Evolutionary conservation across 2,797 vertebrate genomes (phyloP).

Genomic region (Scomberomorus guttatus): DNA sequence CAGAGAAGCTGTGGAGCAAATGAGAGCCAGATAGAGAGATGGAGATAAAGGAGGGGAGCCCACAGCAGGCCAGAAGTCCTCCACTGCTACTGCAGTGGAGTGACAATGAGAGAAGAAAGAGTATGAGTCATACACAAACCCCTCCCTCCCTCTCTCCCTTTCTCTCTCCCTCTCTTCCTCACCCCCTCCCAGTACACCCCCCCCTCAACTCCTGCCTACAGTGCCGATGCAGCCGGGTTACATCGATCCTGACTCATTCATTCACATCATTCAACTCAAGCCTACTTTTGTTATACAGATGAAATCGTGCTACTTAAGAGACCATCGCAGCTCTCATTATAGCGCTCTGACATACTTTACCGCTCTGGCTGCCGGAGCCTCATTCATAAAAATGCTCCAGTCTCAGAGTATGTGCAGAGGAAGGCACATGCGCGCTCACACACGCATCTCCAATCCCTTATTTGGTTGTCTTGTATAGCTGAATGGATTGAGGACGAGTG

Average conservation of each 20-base stretch:
- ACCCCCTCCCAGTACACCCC: not conserved
- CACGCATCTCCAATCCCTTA: conserved; percentile 41
- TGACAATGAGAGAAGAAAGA: conserved; percentile 78
- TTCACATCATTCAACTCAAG: conserved; percentile 69
- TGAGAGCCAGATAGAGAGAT: conserved; percentile 40
- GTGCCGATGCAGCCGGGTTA: conserved; percentile 63
- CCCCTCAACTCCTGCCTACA: conserved; percentile 18
- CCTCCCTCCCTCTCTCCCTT: conserved; percentile 54
- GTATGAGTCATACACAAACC: conserved; percentile 82
- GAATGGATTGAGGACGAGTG: conserved; percentile 44
- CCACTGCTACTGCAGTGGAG: conserved; percentile 77
- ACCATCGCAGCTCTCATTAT: conserved; percentile 65
- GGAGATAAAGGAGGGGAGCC: conserved; percentile 62
- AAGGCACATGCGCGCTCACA: conserved; percentile 18
- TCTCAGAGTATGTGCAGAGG: conserved; percentile 38
- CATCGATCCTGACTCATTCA: conserved; percentile 82
- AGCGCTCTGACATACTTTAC: conserved; percentile 69
- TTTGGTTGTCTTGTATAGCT: conserved; percentile 45
- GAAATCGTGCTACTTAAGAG: conserved; percentile 74
- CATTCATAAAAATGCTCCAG: conserved; percentile 74
- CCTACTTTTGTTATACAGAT: conserved; percentile 73
- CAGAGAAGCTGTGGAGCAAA: conserved; percentile 4
- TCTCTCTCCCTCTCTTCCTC: not conserved
- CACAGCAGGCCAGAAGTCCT: conserved; percentile 72
- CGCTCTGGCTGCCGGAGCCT: conserved; percentile 52